These are phyloP conservation scores for Drosophila sp. DNA, from an alignment of 1,140 invertebrate genomes.

Conservation along the genomic window DNA sequence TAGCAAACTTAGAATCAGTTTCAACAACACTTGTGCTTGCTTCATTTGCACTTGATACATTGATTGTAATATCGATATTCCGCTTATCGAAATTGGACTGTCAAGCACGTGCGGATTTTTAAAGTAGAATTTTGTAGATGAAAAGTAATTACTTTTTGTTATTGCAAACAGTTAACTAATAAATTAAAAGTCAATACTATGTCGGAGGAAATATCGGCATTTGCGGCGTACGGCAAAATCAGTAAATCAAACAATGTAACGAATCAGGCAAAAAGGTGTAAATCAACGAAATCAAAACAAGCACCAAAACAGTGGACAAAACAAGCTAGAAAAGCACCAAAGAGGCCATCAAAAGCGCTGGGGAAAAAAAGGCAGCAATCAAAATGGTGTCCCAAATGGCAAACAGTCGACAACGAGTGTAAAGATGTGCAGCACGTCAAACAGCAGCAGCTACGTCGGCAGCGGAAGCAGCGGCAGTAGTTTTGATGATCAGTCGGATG, in stretches of 20 bases:
- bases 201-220: background rate
- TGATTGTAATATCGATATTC: background rate
- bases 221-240: background rate
- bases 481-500: background rate
- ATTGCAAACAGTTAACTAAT: background rate
- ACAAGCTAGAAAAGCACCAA: background rate
- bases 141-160: background rate
- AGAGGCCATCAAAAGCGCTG: background rate
- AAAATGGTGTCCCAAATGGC: slow-evolving; percentile 2
- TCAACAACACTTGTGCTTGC: too few species aligned
- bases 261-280: background rate
- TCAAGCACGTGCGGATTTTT: background rate
- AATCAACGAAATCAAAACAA: background rate
- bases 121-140: background rate
- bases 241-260: background rate
- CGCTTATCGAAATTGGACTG: background rate
- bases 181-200: background rate
- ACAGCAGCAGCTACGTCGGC: background rate
- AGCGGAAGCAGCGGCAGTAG: background rate
- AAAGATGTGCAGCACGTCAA: slow-evolving; percentile 4
- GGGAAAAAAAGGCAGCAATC: background rate
- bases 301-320: background rate
- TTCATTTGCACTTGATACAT: too few species aligned
- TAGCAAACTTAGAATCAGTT: too few species aligned
- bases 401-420: background rate